A percentile compares a stretch with the other conserved stretches of the same genome.
Conservation (phyloP, 2,113 vertebrate species). For the Melospiza melodia region DNA sequence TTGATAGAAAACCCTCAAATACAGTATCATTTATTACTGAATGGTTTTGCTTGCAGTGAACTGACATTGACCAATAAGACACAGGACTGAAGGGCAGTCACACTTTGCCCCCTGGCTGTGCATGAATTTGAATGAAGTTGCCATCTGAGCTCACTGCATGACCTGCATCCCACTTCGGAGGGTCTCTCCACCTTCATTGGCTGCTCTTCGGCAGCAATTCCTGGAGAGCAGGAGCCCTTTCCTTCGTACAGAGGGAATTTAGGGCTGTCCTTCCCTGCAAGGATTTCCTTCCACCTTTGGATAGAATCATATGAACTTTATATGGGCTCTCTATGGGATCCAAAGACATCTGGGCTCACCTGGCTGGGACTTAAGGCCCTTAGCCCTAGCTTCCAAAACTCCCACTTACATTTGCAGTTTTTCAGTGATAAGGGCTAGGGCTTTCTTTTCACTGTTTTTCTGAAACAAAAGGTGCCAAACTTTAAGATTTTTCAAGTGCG, state of each 20-base stretch:
- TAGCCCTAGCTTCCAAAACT: neutral
- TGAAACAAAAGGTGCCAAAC: neutral
- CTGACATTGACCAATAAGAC: neutral
- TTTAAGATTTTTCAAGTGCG: neutral
- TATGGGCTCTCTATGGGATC: neutral
- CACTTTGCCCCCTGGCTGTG: neutral
- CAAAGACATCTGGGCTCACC: neutral
- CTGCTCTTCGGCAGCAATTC: neutral
- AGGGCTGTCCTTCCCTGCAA: neutral
- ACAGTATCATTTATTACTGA: neutral
- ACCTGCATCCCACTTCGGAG: neutral
- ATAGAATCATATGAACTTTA: neutral
- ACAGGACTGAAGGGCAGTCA: neutral
- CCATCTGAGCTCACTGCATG: neutral
- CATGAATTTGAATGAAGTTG: neutral
- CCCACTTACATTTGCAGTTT: neutral
- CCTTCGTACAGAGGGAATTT: neutral
- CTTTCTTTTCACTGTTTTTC: neutral
- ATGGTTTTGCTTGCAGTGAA: neutral
- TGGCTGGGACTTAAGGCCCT: too few species aligned
- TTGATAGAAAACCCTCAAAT: neutral
- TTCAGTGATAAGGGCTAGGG: neutral
- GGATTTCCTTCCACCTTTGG: neutral
- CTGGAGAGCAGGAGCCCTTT: neutral
- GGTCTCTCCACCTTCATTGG: neutral